These are phyloP conservation scores for Drosophila flavopinicola DNA, from an alignment of 2,888 invertebrate species.

Conservation along the genomic window DNA sequence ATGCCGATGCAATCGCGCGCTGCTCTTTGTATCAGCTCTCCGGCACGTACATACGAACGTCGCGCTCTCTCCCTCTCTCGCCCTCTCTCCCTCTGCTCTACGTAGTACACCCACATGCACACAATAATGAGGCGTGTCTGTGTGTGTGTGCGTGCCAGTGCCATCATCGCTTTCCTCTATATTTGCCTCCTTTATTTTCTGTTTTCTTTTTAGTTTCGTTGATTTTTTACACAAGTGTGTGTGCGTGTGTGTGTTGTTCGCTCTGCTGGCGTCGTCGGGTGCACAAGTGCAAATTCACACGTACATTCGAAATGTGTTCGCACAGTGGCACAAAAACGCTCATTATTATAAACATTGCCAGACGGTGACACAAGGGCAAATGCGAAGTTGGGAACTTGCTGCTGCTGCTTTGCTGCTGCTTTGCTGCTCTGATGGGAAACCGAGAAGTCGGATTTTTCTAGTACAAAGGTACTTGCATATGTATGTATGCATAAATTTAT, in stretches of 20 bases:
- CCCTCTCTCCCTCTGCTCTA: slow-evolving; percentile 1
- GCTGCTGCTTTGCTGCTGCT: too few species aligned
- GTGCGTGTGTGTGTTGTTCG: slow-evolving; percentile 23
- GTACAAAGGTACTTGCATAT: slow-evolving; percentile 6
- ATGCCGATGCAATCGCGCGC: slow-evolving; percentile 79
- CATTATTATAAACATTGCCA: slow-evolving; percentile 28
- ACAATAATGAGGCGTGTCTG: slow-evolving; percentile 40
- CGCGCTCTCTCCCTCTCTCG: slow-evolving; percentile 13
- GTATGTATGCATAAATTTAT: not conserved
- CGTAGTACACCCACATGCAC: slow-evolving; percentile 32
- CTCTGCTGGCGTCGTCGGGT: slow-evolving; percentile 47
- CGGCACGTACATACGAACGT: slow-evolving; percentile 15
- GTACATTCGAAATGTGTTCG: slow-evolving; percentile 75
- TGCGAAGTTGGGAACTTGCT: slow-evolving; percentile 25
- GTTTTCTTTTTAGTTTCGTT: slow-evolving; percentile 68
- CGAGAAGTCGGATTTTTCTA: slow-evolving; percentile 48
- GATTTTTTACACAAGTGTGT: slow-evolving; percentile 19
- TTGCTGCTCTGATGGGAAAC: too few species aligned
- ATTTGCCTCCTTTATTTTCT: slow-evolving; percentile 65
- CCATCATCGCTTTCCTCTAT: slow-evolving; percentile 74
- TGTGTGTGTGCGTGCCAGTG: slow-evolving; percentile 55
- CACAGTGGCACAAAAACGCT: slow-evolving; percentile 62
- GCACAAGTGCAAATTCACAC: slow-evolving; percentile 80
- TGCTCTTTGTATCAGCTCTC: slow-evolving; percentile 45
- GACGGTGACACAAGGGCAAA: slow-evolving; percentile 34